Percentiles rank a stretch among this genome's conserved stretches.
Evolutionary conservation across 2,888 invertebrate species (phyloP).

Genomic region (Lasioglossum pauxillum): DNA sequence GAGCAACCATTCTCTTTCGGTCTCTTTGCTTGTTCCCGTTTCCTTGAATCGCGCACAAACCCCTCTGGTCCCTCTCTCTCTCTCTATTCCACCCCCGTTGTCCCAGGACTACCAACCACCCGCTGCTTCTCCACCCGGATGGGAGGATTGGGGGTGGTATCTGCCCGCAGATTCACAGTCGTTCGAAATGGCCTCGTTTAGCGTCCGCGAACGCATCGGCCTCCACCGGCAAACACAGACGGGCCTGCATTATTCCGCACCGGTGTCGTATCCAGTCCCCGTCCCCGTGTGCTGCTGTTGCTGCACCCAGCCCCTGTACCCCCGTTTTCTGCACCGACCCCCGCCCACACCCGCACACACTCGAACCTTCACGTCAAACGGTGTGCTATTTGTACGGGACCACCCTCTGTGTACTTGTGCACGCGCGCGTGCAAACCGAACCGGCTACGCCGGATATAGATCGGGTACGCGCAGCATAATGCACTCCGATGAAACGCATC

Average conservation of each 20-base stretch:
- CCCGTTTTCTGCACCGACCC: background rate
- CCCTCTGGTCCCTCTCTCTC: background rate
- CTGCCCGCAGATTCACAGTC: constrained; percentile 21
- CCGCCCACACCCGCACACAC: constrained; percentile 1
- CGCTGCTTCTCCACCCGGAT: background rate
- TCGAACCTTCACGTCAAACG: constrained; percentile 55
- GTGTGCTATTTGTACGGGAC: constrained; percentile 43
- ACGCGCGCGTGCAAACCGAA: constrained; percentile 37
- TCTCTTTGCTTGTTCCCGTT: background rate
- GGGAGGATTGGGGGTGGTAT: background rate
- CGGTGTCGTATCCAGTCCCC: constrained; percentile 37
- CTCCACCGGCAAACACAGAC: constrained; percentile 55
- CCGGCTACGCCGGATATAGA: constrained; percentile 51
- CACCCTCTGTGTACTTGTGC: constrained; percentile 53
- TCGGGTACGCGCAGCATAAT: constrained; percentile 40
- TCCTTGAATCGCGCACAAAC: background rate
- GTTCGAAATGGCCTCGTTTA: constrained; percentile 47
- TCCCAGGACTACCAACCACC: background rate
- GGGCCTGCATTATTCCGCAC: constrained; percentile 60
- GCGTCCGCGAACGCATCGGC: constrained; percentile 24
- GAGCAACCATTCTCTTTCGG: background rate
- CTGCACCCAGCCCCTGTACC: background rate
- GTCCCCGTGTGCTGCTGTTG: background rate
- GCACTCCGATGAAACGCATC: constrained; percentile 49
- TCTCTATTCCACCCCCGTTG: background rate